A percentile compares a stretch with the other conserved stretches of the same genome.
Evolutionary conservation across 2,797 vertebrate genomes (phyloP).

Genomic region (Lacerta bilineata): DNA sequence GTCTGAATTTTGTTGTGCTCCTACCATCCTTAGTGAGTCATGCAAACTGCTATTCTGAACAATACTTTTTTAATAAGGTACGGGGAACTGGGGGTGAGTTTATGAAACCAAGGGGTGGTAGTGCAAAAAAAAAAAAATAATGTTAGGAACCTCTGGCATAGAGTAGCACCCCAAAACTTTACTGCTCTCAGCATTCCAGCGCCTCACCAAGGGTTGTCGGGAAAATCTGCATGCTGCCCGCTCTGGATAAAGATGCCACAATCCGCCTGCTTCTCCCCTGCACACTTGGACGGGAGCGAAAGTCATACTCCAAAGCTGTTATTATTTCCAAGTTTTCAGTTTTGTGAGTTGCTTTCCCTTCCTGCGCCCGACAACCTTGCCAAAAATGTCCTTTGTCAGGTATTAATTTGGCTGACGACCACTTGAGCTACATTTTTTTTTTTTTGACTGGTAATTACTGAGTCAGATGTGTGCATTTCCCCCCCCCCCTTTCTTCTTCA

Average conservation of each 20-base stretch:
- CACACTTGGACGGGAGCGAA: slow-evolving; percentile 55
- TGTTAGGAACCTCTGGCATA: no score
- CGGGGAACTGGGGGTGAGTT: no score
- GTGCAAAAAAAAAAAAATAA: no score
- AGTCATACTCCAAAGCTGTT: slow-evolving; percentile 77
- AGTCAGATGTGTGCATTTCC: slow-evolving; percentile 81
- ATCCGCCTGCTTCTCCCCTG: not conserved
- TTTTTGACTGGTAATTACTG: slow-evolving; percentile 84
- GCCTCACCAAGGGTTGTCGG: not conserved
- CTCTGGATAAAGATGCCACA: not conserved
- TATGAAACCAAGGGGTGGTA: no score
- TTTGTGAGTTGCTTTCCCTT: slow-evolving; percentile 80
- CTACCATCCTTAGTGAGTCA: no score
- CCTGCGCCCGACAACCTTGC: slow-evolving; percentile 77
- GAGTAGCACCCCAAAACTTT: not conserved
- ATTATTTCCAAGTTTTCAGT: slow-evolving; percentile 84
- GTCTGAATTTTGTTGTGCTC: no score
- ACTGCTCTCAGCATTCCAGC: not conserved
- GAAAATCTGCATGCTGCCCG: not conserved
- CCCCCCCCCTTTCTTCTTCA: slow-evolving; percentile 38
- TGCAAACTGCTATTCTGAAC: no score
- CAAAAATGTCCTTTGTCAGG: slow-evolving; percentile 81
- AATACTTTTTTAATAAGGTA: no score
- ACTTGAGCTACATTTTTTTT: slow-evolving; percentile 78
- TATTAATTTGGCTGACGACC: slow-evolving; percentile 85